Percentiles rank a stretch among this genome's conserved stretches.
phyloP scores from a whole-genome alignment of 2,797 vertebrate genomes.

The Acanthornis magna region DNA sequence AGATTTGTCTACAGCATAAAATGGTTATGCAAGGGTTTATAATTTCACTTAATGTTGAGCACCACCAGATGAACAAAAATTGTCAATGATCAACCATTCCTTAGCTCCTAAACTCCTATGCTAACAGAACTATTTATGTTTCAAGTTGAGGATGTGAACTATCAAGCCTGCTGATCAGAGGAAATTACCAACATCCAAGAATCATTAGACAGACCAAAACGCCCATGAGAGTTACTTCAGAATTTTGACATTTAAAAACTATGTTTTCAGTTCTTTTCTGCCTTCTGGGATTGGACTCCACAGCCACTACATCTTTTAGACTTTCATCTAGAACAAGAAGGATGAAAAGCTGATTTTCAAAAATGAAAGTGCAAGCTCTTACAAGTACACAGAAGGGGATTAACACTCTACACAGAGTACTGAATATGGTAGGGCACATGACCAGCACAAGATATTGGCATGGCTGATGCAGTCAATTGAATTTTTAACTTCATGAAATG shows the following conservation, averaged over 20 bases:
- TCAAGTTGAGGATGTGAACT: background rate
- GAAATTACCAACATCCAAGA: background rate
- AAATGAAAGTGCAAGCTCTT: background rate
- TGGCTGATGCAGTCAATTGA: background rate
- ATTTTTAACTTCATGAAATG: background rate
- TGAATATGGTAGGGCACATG: background rate
- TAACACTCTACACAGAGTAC: background rate
- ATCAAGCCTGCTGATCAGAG: background rate
- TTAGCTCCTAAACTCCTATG: background rate
- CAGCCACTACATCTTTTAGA: background rate
- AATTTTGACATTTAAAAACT: background rate
- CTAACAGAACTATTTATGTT: background rate
- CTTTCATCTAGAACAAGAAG: background rate
- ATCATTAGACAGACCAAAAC: background rate
- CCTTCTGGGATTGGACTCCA: background rate
- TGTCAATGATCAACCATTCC: background rate
- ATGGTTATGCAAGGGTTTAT: background rate
- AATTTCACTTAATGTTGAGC: background rate
- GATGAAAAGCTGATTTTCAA: background rate
- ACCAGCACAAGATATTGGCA: background rate
- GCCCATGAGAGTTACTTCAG: background rate
- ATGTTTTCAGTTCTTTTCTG: background rate
- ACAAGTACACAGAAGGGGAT: accelerated
- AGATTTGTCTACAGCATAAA: background rate
- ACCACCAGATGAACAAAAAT: background rate